These are phyloP conservation scores for Leucophenga varia DNA, from an alignment of 1,140 invertebrate genomes.

Conservation along the genomic window DNA sequence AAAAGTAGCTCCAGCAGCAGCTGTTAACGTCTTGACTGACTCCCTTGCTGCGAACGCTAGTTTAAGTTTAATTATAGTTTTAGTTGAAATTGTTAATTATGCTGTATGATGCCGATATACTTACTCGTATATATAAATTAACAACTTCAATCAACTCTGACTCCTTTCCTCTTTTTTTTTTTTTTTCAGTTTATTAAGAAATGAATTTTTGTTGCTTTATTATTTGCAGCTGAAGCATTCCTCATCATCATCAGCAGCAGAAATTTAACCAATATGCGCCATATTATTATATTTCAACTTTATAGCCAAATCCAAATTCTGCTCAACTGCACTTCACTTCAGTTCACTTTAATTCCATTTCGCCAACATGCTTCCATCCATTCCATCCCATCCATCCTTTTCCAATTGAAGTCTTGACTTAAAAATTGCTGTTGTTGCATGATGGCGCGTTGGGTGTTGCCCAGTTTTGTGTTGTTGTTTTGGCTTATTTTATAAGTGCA, in stretches of 20 bases:
- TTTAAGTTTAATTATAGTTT: no score
- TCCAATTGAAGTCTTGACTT: constrained; percentile 29
- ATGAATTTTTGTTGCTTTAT: constrained; percentile 54
- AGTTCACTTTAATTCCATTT: not conserved
- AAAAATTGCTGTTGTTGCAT: constrained; percentile 17
- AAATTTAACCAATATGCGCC: constrained; percentile 2
- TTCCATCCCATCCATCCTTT: not conserved
- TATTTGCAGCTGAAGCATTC: constrained; percentile 17
- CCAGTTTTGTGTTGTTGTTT: not conserved
- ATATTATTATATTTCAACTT: constrained; percentile 27
- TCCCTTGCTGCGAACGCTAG: no score
- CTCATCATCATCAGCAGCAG: no score
- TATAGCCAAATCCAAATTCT: no score
- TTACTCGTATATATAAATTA: no score
- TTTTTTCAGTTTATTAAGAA: constrained; percentile 55
- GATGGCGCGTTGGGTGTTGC: constrained; percentile 17
- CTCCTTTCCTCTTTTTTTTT: no score
- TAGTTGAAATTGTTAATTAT: no score
- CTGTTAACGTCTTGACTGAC: constrained; percentile 8
- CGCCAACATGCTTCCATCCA: not conserved
- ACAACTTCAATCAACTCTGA: no score
- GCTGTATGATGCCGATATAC: no score
- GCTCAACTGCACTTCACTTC: constrained; percentile 28
- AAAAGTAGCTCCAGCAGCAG: constrained; percentile 24
- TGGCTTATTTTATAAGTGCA: constrained; percentile 5